Base-by-base conservation (phyloP, 2,888 invertebrate genomes). In the Sicus ferrugineus region DNA sequence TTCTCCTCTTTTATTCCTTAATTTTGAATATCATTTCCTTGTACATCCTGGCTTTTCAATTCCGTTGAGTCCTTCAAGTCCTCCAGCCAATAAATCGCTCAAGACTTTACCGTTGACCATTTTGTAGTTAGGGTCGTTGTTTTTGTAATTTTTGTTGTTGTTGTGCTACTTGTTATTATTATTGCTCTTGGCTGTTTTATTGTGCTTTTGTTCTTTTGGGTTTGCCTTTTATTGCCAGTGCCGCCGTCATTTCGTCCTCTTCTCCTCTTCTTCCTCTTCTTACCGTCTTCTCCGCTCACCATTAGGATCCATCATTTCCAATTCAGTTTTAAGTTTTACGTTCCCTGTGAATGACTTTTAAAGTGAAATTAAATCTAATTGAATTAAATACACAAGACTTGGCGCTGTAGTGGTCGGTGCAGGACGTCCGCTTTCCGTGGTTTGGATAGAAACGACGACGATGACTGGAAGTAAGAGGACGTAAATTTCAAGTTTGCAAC, bases 301-400 rank as follows among this genome's bases (percentile, higher is more conserved):
- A 30, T 56, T 30, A 28, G 11, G 7, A 26, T 16, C 7, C 16
- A 3, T 11, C 56, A 2, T 42, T 38, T 42, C 3, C 14, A 2
- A 5, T 38, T 38, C 14, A 3, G 3, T 26, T 21, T 61, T 9
- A 16, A 23, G 7, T 4, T 34, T 34, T 59, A 9, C 3, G 19
- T 38, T 16, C 5, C 6, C 56, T 26, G 30, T 56, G 26, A 61
- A 61, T 21, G 38, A 59, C 58, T 56, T 30, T 56, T 30, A 56
- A 54, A 56, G 30, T 30, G 58, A 59, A 59, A 59, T 30, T n/a
- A 59, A 59, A 31, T 59, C 42, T 26, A 61, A 61, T 61, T 61
- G 61, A 61, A 61, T 61, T 61, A 61, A 61, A 61, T n/a, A 61
- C 61, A 61, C 23, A 61, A 61, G 61, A 61, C 42, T 61, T 42